Evolutionary conservation across 2,113 vertebrate genomes (phyloP), one percentile per base, ranked within the genome.

Genomic region (Arothron firmamentum): DNA sequence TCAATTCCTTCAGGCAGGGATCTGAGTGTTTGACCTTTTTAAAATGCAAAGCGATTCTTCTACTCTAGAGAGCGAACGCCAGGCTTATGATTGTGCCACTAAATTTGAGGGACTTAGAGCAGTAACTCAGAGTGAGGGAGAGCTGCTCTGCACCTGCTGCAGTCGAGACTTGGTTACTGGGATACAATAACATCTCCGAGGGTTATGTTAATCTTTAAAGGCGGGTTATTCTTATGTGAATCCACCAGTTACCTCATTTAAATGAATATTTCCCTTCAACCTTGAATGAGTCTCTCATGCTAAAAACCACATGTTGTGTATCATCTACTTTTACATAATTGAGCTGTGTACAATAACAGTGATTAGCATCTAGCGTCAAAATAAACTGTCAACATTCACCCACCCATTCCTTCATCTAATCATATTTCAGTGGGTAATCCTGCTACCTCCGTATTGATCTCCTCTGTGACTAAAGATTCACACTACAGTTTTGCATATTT

Each of bases 11-110:
- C 80, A 85, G 85, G 86, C 83, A 85, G 73, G 84, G 80, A 87
- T 86, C 83, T 87, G 82, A 87, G 84, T 80, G 77, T 89, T 84
- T 90, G 86, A 90, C 86, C 87, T 90, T 90, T 90, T 90, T 85
- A 89, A 90, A 90, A 90, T 90, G 87, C 87, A 89, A 90, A 89
- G 83, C 79, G 66, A 87, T 87, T 87, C 86, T 85, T 84, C 79
- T 82, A 78, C 86, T 87, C 80, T 76, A 68, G 84, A 88, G 88
- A 88, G 80, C 63, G 81, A 88, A 85, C 77, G 77, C 82, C 77
- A 80, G 85, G 80, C 80, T 89, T 81, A 85, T 89, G 84, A 87
- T 85, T 83, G 86, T 78, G 85, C 84, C 84, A 78, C 83, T 87
- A 87, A 85, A 88, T 87, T 88, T 86, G 81, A 85, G 79, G 67